Percentiles rank a stretch among this genome's conserved stretches.
Conservation (phyloP, 2,888 invertebrate genomes). For the Julus scanicus region DNA sequence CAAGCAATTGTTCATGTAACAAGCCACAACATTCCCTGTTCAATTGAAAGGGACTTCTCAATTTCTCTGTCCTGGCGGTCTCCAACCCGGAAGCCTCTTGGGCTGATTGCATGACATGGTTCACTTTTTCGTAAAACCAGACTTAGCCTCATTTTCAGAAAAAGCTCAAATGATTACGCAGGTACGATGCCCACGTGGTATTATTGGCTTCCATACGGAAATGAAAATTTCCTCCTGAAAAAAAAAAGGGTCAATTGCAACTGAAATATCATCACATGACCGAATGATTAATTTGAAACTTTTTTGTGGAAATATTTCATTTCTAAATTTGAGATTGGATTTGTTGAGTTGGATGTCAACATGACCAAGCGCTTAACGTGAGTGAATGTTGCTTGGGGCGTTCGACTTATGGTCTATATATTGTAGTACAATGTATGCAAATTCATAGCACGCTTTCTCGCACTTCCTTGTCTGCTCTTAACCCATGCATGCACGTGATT, state of each 20-base stretch:
- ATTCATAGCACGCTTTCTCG: neutral
- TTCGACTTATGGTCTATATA: neutral
- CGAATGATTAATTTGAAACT: neutral
- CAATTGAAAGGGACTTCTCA: conserved; percentile 10
- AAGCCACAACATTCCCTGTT: neutral
- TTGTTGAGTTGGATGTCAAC: too few species aligned
- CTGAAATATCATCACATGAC: neutral
- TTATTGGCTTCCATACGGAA: conserved; percentile 47
- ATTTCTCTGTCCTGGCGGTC: conserved; percentile 18
- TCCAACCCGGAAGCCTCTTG: conserved; percentile 49
- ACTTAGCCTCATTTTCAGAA: conserved; percentile 44
- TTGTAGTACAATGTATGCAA: neutral
- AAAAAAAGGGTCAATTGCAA: conserved; percentile 45
- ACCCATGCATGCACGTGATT: neutral
- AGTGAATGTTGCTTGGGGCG: neutral
- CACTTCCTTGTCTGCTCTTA: neutral
- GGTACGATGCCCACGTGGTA: conserved; percentile 5
- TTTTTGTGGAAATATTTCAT: neutral
- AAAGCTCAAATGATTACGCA: conserved; percentile 18
- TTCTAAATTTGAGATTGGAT: neutral
- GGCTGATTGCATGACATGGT: conserved; percentile 46
- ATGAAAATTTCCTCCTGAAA: conserved; percentile 14
- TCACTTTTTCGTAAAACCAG: conserved; percentile 45
- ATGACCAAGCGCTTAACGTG: neutral
- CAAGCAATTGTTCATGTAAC: neutral